phyloP scores from a whole-genome alignment of 2,888 invertebrate species.

The Acanthoscelides obtectus region DNA sequence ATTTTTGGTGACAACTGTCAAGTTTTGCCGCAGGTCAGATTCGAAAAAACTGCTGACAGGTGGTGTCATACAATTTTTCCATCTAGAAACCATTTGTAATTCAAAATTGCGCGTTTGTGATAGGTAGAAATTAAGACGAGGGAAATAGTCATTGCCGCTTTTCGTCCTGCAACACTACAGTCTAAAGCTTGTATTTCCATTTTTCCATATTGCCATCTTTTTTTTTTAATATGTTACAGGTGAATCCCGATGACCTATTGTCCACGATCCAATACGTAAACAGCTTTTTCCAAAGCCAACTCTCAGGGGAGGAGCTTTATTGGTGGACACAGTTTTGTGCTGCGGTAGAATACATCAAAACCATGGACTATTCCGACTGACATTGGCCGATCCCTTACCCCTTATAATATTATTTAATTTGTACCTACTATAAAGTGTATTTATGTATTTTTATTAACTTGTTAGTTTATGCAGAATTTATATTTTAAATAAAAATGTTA shows the following conservation, averaged over 20 bases:
- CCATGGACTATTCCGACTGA: slow-evolving; percentile 75
- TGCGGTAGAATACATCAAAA: slow-evolving; percentile 96
- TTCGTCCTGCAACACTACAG: too few relatives aligned
- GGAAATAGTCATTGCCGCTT: too few relatives aligned
- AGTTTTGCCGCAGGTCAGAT: too few relatives aligned
- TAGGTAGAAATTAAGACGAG: too few relatives aligned
- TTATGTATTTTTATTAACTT: slow-evolving; percentile 35
- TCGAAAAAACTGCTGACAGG: too few relatives aligned
- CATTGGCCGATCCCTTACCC: slow-evolving; percentile 22
- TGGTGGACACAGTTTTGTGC: slow-evolving; percentile 99
- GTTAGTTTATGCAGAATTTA: slow-evolving; percentile 35
- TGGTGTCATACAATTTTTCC: too few relatives aligned
- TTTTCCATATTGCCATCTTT: too few relatives aligned
- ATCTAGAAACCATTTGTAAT: too few relatives aligned
- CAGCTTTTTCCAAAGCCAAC: slow-evolving; percentile 79
- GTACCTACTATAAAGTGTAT: slow-evolving; percentile 27
- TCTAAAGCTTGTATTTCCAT: too few relatives aligned
- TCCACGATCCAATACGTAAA: slow-evolving; percentile 96
- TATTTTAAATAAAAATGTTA: slow-evolving; percentile 33
- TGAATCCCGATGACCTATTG: slow-evolving; percentile 89
- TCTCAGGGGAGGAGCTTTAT: slow-evolving; percentile 89
- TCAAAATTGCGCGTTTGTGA: too few relatives aligned
- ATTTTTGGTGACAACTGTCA: too few relatives aligned
- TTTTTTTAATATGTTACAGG: slow-evolving; percentile 51
- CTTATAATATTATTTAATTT: slow-evolving; percentile 26